A percentile compares a stretch with the other conserved stretches of the same genome.
phyloP scores from a whole-genome alignment of 2,888 invertebrate species.

The Teleiodes luculella region DNA sequence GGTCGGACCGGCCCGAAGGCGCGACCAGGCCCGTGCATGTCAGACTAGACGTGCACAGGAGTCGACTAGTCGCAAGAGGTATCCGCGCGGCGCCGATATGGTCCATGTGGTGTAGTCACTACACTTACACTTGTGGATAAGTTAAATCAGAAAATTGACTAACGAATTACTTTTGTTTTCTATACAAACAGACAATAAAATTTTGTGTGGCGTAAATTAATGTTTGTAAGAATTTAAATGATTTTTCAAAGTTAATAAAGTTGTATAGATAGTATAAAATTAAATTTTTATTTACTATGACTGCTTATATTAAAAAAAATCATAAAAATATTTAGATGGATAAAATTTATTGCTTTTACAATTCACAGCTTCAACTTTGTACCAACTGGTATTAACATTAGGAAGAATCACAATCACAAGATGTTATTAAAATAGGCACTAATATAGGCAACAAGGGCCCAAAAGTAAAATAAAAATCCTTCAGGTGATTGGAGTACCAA shows the following conservation, averaged over 20 bases:
- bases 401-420: background rate
- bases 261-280: background rate
- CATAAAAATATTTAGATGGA: slow-evolving; percentile 5
- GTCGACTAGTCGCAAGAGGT: slow-evolving; percentile 79
- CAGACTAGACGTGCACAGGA: slow-evolving; percentile 81
- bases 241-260: background rate
- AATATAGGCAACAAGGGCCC: background rate
- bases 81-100: slow-evolving; percentile 82
- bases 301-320: background rate
- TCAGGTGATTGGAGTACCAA: background rate
- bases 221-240: background rate
- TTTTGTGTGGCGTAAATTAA: background rate
- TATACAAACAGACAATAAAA: too few relatives aligned
- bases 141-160: background rate
- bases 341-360: slow-evolving; percentile 26
- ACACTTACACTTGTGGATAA: slow-evolving; percentile 81
- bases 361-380: slow-evolving; percentile 17
- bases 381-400: background rate
- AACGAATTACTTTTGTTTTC: too few relatives aligned
- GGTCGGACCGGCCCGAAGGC: slow-evolving; percentile 79
- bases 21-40: slow-evolving; percentile 78
- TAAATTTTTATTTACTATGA: too few relatives aligned
- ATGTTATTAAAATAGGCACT: background rate
- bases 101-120: slow-evolving; percentile 86
- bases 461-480: background rate